A percentile compares a stretch with the other conserved stretches of the same genome.
Evolutionary conservation across 2,797 vertebrate genomes (phyloP).

Genomic region (Leuciscus waleckii): DNA sequence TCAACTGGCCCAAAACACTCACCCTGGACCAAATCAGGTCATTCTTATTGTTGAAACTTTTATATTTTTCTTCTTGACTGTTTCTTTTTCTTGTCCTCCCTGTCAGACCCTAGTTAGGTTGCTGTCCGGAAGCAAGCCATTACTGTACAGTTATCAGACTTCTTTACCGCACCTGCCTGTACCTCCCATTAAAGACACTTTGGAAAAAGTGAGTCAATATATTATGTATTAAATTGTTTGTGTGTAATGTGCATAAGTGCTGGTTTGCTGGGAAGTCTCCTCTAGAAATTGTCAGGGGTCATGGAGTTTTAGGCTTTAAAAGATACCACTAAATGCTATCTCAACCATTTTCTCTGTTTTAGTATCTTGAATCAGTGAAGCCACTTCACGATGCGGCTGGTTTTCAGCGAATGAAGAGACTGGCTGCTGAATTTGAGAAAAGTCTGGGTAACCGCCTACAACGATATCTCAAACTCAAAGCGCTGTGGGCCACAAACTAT

Average conservation of each 20-base stretch:
- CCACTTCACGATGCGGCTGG: constrained; percentile 77
- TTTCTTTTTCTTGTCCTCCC: not conserved
- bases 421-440: constrained; percentile 81
- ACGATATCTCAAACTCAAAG: constrained; percentile 86
- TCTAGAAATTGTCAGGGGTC: not conserved
- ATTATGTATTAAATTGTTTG: constrained; percentile 4
- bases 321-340: not conserved
- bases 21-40: not conserved
- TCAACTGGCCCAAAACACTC: not conserved
- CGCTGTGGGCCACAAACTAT: constrained; percentile 89
- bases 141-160: constrained; percentile 88
- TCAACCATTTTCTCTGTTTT: constrained; percentile 2
- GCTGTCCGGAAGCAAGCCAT: constrained; percentile 83
- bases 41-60: not conserved
- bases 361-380: constrained; percentile 85
- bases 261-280: not conserved
- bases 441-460: constrained; percentile 82
- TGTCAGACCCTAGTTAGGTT: constrained; percentile 81
- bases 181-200: constrained; percentile 81
- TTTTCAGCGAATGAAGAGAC: constrained; percentile 71
- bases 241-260: constrained; percentile 5
- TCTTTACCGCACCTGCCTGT: constrained; percentile 87
- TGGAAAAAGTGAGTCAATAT: constrained; percentile 78
- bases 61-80: not conserved
- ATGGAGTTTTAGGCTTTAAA: not conserved